A percentile compares a stretch with the other conserved stretches of the same genome.
phyloP scores from a whole-genome alignment of 2,888 invertebrate genomes.

The Aquatica leii region DNA sequence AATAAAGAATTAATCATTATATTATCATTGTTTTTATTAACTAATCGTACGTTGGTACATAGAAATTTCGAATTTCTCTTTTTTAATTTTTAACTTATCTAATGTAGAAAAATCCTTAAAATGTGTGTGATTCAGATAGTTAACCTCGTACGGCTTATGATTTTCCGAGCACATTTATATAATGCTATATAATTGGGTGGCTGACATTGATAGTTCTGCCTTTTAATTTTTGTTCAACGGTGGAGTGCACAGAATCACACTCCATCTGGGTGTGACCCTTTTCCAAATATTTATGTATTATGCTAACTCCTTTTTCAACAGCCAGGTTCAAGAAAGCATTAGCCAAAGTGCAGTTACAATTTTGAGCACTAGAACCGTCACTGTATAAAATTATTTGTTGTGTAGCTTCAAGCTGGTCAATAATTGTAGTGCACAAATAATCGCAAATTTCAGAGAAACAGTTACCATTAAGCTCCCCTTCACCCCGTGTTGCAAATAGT shows the following conservation, averaged over 20 bases:
- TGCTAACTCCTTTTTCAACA: neutral
- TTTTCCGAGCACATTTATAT: neutral
- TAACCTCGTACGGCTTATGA: neutral
- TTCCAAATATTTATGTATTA: conserved; percentile 2
- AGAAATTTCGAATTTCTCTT: neutral
- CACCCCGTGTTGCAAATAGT: neutral
- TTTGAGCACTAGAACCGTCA: conserved; percentile 1
- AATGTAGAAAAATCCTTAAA: neutral
- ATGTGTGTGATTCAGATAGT: neutral
- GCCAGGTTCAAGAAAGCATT: neutral
- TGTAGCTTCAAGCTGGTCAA: neutral
- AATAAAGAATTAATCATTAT: too few species aligned
- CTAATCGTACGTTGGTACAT: neutral
- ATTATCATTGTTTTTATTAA: too few species aligned
- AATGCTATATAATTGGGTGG: neutral
- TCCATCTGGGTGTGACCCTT: conserved; percentile 5
- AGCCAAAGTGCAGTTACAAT: neutral
- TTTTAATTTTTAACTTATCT: too few species aligned
- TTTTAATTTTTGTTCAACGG: neutral
- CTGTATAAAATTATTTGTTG: neutral
- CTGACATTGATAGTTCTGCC: conserved; percentile 1
- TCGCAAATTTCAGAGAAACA: neutral
- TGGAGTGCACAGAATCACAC: neutral
- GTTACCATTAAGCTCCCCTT: neutral
- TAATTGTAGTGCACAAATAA: neutral